phyloP scores from a whole-genome alignment of 2,888 invertebrate genomes.

The Drosophila birchii region DNA sequence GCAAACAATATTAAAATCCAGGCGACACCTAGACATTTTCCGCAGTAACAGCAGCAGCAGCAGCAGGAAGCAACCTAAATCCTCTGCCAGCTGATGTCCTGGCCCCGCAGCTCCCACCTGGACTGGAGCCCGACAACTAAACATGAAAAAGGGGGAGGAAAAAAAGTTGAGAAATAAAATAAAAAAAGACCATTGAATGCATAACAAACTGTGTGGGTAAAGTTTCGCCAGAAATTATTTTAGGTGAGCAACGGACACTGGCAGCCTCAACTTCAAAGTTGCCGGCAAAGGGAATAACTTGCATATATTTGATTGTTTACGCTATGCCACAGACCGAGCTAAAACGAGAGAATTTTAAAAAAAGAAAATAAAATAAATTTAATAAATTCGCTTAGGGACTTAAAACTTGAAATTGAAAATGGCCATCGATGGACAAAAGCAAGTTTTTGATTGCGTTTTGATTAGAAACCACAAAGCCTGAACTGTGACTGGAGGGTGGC shows the following conservation, averaged over 20 bases:
- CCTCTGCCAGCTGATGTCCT: constrained; percentile 32
- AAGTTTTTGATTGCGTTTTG: constrained; percentile 58
- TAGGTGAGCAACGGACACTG: constrained; percentile 60
- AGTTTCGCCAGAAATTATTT: constrained; percentile 67
- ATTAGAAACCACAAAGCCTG: constrained; percentile 52
- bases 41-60: constrained; percentile 25
- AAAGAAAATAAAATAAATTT: constrained; percentile 41
- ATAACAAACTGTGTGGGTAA: constrained; percentile 66
- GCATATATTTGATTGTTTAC: constrained; percentile 56
- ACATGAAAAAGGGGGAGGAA: background rate
- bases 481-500: background rate
- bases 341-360: constrained; percentile 19
- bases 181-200: constrained; percentile 38
- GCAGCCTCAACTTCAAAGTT: constrained; percentile 60
- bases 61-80: constrained; percentile 46
- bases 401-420: constrained; percentile 69
- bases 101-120: constrained; percentile 2
- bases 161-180: background rate
- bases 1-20: constrained; percentile 44
- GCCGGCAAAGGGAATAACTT: constrained; percentile 56
- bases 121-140: constrained; percentile 3
- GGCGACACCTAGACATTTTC: constrained; percentile 30
- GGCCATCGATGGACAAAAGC: constrained; percentile 41
- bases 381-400: constrained; percentile 58
- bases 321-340: constrained; percentile 4